Evolutionary conservation across 2,888 invertebrate species (phyloP).

Genomic region (Tillus elongatus): DNA sequence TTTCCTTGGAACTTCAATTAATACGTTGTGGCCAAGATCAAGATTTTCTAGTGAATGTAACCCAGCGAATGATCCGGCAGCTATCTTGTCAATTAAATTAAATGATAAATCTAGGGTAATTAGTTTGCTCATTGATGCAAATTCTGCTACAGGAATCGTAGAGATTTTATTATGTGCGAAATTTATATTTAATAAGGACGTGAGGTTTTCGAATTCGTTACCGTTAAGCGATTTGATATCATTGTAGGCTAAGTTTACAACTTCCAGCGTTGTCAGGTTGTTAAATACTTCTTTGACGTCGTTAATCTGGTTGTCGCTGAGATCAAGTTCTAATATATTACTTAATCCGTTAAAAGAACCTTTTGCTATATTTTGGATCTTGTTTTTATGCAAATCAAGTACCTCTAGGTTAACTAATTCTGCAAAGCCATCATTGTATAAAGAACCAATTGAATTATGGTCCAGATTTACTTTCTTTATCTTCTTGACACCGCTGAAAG

Average conservation of each 20-base stretch:
- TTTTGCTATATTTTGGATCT: conserved; percentile 28
- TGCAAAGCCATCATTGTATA: conserved; percentile 33
- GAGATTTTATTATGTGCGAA: conserved; percentile 29
- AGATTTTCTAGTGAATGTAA: conserved; percentile 30
- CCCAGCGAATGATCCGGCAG: conserved; percentile 27
- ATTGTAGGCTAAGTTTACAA: conserved; percentile 31
- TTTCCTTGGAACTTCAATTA: conserved; percentile 26
- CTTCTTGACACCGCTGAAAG: conserved; percentile 36
- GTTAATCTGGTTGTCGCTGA: conserved; percentile 30
- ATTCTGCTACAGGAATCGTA: conserved; percentile 22
- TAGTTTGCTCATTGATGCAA: conserved; percentile 24
- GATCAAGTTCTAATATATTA: conserved; percentile 28
- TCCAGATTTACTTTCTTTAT: conserved; percentile 31
- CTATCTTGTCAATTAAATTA: conserved; percentile 29
- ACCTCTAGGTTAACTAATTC: conserved; percentile 31
- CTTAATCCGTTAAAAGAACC: conserved; percentile 31
- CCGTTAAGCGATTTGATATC: conserved; percentile 25
- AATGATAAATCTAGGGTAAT: conserved; percentile 27
- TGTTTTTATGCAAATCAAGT: conserved; percentile 30
- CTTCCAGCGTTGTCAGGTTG: conserved; percentile 24
- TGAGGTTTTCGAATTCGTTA: conserved; percentile 29
- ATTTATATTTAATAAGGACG: conserved; percentile 27
- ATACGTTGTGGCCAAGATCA: conserved; percentile 30
- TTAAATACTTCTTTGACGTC: conserved; percentile 23
- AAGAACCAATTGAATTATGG: conserved; percentile 31